Evolutionary conservation across 2,113 vertebrate genomes (phyloP).

Genomic region (Xiphias gladius): DNA sequence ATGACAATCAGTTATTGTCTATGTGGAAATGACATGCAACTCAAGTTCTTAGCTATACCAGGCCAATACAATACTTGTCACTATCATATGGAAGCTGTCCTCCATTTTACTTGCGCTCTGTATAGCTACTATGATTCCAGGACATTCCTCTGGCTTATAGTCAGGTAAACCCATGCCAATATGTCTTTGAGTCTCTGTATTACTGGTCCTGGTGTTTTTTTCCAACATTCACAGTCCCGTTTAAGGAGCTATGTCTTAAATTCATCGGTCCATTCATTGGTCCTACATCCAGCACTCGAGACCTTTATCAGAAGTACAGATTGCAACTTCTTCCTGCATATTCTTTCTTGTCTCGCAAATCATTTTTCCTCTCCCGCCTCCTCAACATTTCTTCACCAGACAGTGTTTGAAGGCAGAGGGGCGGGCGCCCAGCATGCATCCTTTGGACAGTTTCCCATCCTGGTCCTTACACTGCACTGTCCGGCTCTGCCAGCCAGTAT

Average conservation of each 20-base stretch:
- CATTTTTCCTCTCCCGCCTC: constrained; percentile 27
- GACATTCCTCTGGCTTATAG: constrained; percentile 43
- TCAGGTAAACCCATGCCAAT: constrained; percentile 37
- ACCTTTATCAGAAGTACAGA: constrained; percentile 36
- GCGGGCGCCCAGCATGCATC: constrained; percentile 88
- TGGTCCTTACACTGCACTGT: constrained; percentile 96
- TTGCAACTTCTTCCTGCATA: background rate
- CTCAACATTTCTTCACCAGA: constrained; percentile 93
- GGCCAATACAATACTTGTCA: background rate
- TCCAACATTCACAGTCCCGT: constrained; percentile 60
- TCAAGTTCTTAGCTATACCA: constrained; percentile 44
- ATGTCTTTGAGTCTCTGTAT: constrained; percentile 42
- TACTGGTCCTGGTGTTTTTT: constrained; percentile 23
- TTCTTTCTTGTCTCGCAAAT: background rate
- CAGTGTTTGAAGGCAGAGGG: constrained; percentile 97
- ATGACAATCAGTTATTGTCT: constrained; percentile 58
- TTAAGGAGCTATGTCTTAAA: constrained; percentile 35
- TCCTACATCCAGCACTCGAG: constrained; percentile 55
- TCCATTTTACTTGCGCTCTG: constrained; percentile 22
- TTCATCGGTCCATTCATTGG: constrained; percentile 31
- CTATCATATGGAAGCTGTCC: constrained; percentile 1
- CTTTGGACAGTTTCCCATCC: constrained; percentile 91
- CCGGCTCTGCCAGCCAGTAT: constrained; percentile 97
- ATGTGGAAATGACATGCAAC: constrained; percentile 68
- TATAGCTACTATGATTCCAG: constrained; percentile 50